Percentiles rank a stretch among this genome's conserved stretches.
Evolutionary conservation across 1,140 invertebrate species (phyloP).

Genomic region (silkworm (Bombyx mori)): DNA sequence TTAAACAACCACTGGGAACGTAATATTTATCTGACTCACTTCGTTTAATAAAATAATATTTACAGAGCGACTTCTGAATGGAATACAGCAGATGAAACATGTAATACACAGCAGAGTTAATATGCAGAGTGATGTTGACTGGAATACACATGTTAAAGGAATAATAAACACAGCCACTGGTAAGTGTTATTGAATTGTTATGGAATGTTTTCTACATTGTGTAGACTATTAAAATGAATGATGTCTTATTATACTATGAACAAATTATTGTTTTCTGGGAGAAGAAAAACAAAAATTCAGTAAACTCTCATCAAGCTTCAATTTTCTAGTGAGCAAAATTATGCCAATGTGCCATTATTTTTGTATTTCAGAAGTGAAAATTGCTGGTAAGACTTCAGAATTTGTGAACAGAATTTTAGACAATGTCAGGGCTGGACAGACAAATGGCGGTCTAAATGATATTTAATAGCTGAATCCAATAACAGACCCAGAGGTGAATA

Average conservation of each 20-base stretch:
- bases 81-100: slow-evolving; percentile 58
- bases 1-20: too few relatives aligned
- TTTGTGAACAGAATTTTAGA: slow-evolving; percentile 61
- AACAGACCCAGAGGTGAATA: slow-evolving; percentile 31
- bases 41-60: slow-evolving; percentile 4
- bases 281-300: too few relatives aligned
- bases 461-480: slow-evolving; percentile 30
- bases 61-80: slow-evolving; percentile 54
- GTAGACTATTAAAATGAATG: too few relatives aligned
- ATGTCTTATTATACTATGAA: too few relatives aligned
- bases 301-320: too few relatives aligned
- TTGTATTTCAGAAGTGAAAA: slow-evolving; percentile 51
- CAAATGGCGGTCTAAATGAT: slow-evolving; percentile 49
- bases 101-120: slow-evolving; percentile 46
- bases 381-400: slow-evolving; percentile 58
- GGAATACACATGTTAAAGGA: slow-evolving; percentile 41
- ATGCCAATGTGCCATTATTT: slow-evolving; percentile 3
- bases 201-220: too few relatives aligned
- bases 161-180: slow-evolving; percentile 55
- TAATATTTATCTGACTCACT: background rate
- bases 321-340: slow-evolving; percentile 1
- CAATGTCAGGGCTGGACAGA: slow-evolving; percentile 52
- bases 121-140: slow-evolving; percentile 51
- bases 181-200: slow-evolving; percentile 13
- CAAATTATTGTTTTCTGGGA: too few relatives aligned